These are phyloP conservation scores for Phallusia fumigata DNA, from an alignment of 23 tunicate species.

Conservation along the genomic window DNA sequence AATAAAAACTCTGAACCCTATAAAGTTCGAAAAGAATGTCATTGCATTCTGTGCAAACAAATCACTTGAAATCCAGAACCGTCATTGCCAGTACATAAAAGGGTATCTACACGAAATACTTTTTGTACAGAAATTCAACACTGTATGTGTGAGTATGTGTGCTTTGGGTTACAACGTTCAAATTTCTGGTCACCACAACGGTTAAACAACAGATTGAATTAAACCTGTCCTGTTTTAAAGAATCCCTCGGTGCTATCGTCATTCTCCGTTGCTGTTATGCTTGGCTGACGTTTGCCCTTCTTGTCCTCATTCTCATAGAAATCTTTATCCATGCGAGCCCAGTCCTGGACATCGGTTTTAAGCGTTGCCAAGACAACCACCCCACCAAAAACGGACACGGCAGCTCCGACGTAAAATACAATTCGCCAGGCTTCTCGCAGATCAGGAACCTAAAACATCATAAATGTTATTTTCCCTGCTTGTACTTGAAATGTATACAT, in stretches of 20 bases:
- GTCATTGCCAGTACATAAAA: neutral
- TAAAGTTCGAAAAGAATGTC: neutral
- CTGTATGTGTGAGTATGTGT: constrained; percentile 2
- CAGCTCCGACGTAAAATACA: constrained; percentile 62
- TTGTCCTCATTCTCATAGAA: constrained; percentile 17
- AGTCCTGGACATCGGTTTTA: constrained; percentile 41
- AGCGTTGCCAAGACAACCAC: constrained; percentile 52
- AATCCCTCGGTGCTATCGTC: constrained; percentile 8
- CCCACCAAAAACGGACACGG: constrained; percentile 56
- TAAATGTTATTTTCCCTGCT: neutral
- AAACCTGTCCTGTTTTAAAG: constrained; percentile 9
- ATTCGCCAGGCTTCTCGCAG: constrained; percentile 61
- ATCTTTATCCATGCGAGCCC: constrained; percentile 43
- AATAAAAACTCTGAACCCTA: neutral
- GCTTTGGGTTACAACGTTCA: neutral
- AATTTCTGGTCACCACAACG: neutral
- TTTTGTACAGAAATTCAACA: constrained; percentile 2
- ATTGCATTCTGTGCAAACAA: neutral
- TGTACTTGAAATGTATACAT: neutral
- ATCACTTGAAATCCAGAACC: constrained; percentile 7
- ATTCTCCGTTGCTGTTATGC: neutral
- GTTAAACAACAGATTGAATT: neutral
- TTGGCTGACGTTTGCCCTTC: neutral
- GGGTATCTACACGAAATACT: neutral
- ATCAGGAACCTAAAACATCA: constrained; percentile 20